These are phyloP conservation scores for Genyomyrus donnyi DNA, from an alignment of 2,113 vertebrate genomes.

Conservation along the genomic window DNA sequence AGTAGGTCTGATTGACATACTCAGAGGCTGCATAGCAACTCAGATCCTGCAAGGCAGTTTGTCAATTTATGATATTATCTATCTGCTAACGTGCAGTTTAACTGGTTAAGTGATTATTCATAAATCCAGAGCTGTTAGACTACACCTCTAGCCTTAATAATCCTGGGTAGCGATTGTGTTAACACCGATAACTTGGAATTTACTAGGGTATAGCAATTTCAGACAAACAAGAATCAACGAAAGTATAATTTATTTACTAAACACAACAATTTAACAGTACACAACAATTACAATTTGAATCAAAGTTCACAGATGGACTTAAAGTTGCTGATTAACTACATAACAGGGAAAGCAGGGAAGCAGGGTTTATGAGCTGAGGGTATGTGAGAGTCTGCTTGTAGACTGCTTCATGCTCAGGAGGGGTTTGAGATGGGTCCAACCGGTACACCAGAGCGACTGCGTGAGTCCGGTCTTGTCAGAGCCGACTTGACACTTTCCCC, in stretches of 20 bases:
- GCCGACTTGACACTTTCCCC: not conserved
- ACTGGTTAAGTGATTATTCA: not conserved
- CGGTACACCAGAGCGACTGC: not conserved
- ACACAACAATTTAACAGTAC: not conserved
- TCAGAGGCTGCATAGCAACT: not conserved
- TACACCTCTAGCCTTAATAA: not conserved
- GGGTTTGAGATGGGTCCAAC: not conserved
- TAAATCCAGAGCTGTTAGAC: not conserved
- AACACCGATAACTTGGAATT: not conserved
- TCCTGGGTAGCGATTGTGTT: not conserved
- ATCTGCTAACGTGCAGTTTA: not conserved
- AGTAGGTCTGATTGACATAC: not conserved
- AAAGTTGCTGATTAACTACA: not conserved
- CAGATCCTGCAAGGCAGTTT: not conserved
- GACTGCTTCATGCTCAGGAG: not conserved
- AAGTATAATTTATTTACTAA: not conserved
- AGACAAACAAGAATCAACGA: not conserved
- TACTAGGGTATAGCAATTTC: not conserved
- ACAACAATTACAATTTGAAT: not conserved
- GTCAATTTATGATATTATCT: not conserved
- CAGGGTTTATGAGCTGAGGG: not conserved
- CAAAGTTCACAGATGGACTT: not conserved
- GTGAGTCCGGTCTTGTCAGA: not conserved
- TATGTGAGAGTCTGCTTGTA: not conserved
- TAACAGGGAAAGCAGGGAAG: too few relatives aligned